These are phyloP conservation scores for Isurus oxyrinchus DNA, from an alignment of 2,113 vertebrate species.

Conservation along the genomic window DNA sequence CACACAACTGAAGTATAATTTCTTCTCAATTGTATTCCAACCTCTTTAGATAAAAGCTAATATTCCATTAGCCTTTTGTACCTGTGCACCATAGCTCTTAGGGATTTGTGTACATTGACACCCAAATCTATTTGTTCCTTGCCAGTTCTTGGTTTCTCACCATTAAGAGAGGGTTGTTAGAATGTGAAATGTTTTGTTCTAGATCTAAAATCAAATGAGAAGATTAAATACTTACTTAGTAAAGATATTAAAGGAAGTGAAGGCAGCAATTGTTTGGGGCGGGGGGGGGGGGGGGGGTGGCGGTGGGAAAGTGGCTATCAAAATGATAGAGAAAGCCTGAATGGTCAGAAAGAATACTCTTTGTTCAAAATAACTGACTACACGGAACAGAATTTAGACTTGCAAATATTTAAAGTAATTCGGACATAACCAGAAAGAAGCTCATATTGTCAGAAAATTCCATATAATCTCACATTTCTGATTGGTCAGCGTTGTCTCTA, in stretches of 20 bases:
- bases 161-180: neutral
- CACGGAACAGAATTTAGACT: neutral
- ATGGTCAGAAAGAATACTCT: neutral
- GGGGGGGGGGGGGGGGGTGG: neutral
- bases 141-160: neutral
- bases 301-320: neutral
- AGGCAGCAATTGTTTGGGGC: neutral
- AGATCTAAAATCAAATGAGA: neutral
- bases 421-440: neutral
- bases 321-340: neutral
- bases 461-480: neutral
- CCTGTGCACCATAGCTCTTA: neutral
- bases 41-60: neutral
- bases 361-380: neutral
- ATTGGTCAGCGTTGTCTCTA: neutral
- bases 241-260: neutral
- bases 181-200: neutral
- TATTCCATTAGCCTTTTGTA: neutral
- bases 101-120: neutral
- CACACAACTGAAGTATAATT: neutral
- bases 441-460: neutral
- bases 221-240: neutral
- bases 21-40: neutral
- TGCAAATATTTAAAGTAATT: neutral
- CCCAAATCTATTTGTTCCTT: neutral